Conservation (phyloP, 37 sponge, comb jelly and placozoan species). For the Mnemiopsis leidyi region DNA sequence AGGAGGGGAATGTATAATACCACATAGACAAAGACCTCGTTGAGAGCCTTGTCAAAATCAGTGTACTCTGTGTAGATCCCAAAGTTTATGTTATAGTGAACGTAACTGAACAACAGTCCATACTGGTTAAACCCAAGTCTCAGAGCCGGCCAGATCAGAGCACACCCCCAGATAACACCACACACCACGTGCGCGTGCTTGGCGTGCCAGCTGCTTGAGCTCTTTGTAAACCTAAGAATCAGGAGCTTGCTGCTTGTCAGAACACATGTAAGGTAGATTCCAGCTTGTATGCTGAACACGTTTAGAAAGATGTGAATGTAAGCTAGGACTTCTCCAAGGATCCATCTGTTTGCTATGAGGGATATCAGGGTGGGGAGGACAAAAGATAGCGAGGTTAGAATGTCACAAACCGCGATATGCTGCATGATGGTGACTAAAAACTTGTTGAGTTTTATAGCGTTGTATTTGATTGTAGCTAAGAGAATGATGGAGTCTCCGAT, state of each 20-base stretch:
- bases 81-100: constrained; percentile 39
- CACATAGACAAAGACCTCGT: not conserved
- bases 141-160: not conserved
- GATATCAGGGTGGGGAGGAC: constrained; percentile 12
- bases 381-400: not conserved
- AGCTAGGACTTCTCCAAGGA: not conserved
- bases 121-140: not conserved
- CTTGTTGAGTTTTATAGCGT: constrained; percentile 15
- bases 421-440: not conserved
- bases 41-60: not conserved
- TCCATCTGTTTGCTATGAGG: not conserved
- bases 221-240: not conserved
- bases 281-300: not conserved
- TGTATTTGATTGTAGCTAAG: not conserved
- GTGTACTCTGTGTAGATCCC: not conserved
- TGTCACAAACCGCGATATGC: constrained; percentile 3
- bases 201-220: not conserved
- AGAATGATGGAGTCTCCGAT: constrained; percentile 36
- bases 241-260: not conserved
- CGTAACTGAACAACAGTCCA: constrained; percentile 2
- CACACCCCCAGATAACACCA: not conserved
- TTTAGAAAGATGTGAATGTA: constrained; percentile 24
- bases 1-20: not conserved
- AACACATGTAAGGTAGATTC: not conserved
- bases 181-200: not conserved